Evolutionary conservation across 2,113 vertebrate species (phyloP).

Genomic region (Tupaia chinensis): DNA sequence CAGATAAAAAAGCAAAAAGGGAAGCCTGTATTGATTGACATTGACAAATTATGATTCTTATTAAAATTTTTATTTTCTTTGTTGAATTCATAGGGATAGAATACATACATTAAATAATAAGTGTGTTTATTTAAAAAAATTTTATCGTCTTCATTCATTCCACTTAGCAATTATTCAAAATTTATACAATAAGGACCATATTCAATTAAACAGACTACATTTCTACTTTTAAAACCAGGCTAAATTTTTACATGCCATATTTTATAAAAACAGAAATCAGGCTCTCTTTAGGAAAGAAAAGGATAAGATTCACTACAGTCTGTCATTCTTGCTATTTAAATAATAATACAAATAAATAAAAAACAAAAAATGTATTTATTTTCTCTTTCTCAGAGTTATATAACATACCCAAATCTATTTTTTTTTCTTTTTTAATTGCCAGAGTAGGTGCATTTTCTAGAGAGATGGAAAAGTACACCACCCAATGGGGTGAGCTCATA

Average conservation of each 20-base stretch:
- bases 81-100: not conserved
- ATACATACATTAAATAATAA: not conserved
- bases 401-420: not conserved
- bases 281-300: not conserved
- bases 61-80: slow-evolving; percentile 26
- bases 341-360: not conserved
- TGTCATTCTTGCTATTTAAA: not conserved
- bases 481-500: no score
- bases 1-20: not conserved
- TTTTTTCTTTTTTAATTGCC: not conserved
- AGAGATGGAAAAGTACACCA: no score
- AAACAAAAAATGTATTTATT: not conserved
- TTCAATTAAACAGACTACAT: not conserved
- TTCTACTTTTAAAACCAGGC: not conserved
- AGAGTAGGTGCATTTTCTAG: no score
- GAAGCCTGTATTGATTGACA: not conserved
- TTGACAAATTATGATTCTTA: not conserved
- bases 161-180: slow-evolving; percentile 38
- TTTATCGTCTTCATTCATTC: slow-evolving; percentile 34
- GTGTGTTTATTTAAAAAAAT: not conserved
- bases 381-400: not conserved
- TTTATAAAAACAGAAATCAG: not conserved
- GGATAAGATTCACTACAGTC: not conserved
- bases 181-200: not conserved
- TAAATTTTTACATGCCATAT: not conserved